phyloP scores from a whole-genome alignment of 2,113 vertebrate genomes.

The Nesogale talazaci region DNA sequence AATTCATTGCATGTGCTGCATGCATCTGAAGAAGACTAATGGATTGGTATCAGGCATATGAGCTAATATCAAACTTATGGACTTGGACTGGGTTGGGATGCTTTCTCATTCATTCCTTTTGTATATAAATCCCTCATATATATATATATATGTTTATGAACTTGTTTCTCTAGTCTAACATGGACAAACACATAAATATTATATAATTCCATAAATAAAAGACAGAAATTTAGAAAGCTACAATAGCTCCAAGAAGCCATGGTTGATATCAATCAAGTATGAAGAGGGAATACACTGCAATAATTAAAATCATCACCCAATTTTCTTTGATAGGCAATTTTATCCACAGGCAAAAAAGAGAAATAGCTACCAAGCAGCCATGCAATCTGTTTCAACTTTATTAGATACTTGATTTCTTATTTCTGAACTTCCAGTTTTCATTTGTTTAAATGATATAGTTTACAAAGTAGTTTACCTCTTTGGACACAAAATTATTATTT shows the following conservation, averaged over 20 bases:
- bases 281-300: constrained; percentile 23
- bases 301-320: constrained; percentile 45
- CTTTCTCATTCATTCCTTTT: no score
- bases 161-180: no score
- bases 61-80: no score
- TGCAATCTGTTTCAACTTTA: not conserved
- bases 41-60: no score
- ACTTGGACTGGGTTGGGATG: no score
- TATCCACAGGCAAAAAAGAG: not conserved
- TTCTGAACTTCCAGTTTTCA: not conserved
- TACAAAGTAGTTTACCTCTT: not conserved
- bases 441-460: not conserved
- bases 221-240: constrained; percentile 34
- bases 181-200: no score
- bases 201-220: constrained; percentile 41
- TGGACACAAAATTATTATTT: not conserved
- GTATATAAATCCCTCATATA: no score
- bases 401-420: constrained; percentile 1
- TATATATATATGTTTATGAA: no score
- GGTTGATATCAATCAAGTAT: constrained; percentile 21
- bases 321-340: not conserved
- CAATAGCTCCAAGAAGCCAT: constrained; percentile 32
- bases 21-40: no score
- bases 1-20: no score
- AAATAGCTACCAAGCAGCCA: not conserved